phyloP scores from a whole-genome alignment of 2,113 vertebrate genomes.

The Lates calcarifer region DNA sequence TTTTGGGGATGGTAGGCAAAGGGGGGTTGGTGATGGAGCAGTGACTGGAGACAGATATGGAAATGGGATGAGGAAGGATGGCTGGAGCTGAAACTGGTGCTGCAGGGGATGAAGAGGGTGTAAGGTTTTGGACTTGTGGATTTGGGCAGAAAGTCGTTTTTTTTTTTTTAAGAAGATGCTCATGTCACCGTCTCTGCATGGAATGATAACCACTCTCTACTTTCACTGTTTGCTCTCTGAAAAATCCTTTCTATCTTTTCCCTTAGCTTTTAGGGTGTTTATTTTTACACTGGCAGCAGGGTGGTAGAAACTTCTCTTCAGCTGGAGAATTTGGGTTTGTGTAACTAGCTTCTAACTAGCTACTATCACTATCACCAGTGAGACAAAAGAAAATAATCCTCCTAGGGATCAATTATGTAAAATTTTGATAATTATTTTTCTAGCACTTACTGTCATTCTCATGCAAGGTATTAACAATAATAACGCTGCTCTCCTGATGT shows the following conservation, averaged over 20 bases:
- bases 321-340: neutral
- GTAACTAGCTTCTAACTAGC: neutral
- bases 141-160: constrained; percentile 34
- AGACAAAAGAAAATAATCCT: neutral
- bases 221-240: constrained; percentile 1
- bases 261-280: neutral
- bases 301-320: neutral
- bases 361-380: neutral
- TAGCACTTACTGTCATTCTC: neutral
- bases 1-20: constrained; percentile 37
- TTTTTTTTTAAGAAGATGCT: constrained; percentile 28
- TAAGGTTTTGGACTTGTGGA: constrained; percentile 43
- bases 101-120: constrained; percentile 47
- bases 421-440: neutral
- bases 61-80: constrained; percentile 58
- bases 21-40: constrained; percentile 57
- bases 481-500: neutral
- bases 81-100: constrained; percentile 54
- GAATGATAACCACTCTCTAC: constrained; percentile 35
- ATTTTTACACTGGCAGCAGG: neutral
- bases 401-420: neutral
- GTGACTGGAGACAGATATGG: constrained; percentile 70
- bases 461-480: neutral
- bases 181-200: constrained; percentile 37
- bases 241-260: constrained; percentile 3